A percentile compares a stretch with the other conserved stretches of the same genome.
Conservation (phyloP, 2,888 invertebrate species). For the Nebria salina region DNA sequence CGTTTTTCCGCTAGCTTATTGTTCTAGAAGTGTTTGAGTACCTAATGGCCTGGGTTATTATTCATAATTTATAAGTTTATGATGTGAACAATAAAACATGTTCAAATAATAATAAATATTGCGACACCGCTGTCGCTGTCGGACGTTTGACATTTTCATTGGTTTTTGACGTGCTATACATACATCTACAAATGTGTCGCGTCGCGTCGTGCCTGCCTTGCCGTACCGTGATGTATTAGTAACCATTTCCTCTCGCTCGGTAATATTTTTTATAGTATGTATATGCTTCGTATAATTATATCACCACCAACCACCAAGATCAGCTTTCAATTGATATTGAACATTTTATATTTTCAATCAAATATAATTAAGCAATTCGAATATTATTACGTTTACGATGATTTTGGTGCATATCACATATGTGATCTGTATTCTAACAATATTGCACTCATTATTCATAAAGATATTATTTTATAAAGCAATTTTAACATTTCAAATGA, state of each 20-base stretch:
- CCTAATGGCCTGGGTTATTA: neutral
- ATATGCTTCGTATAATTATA: neutral
- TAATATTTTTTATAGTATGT: neutral
- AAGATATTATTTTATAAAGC: too few species aligned
- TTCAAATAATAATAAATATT: constrained; percentile 1
- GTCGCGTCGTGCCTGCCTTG: neutral
- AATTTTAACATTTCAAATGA: too few species aligned
- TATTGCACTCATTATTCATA: too few species aligned
- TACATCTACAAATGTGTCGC: neutral
- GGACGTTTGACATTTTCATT: constrained; percentile 1
- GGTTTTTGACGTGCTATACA: neutral
- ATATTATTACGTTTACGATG: too few species aligned
- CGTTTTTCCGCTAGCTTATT: neutral
- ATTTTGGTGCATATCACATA: too few species aligned
- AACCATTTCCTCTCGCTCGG: neutral
- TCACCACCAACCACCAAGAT: neutral
- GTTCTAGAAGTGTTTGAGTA: neutral
- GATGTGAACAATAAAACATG: neutral
- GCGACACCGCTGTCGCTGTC: neutral
- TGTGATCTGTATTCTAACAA: too few species aligned
- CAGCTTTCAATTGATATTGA: neutral
- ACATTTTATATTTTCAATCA: too few species aligned
- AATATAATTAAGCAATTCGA: too few species aligned
- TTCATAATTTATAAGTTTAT: neutral
- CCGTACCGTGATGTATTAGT: too few species aligned